Percentiles rank a stretch among this genome's conserved stretches.
phyloP scores from a whole-genome alignment of 2,113 vertebrate genomes.

The Heterotilapia buettikoferi region DNA sequence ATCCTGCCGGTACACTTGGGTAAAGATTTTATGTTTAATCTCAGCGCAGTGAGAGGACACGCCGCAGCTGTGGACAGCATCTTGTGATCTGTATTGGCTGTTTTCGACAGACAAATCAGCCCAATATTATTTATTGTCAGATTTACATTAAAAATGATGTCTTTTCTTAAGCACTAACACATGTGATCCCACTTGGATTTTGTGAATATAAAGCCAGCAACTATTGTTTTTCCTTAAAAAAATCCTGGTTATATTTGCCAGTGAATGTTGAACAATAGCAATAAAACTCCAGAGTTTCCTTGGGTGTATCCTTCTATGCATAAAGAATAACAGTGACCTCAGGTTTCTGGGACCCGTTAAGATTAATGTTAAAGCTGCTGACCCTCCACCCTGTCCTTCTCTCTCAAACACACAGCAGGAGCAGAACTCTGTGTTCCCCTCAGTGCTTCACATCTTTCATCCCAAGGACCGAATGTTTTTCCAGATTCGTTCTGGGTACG shows the following conservation, averaged over 20 bases:
- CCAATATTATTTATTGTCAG: not conserved
- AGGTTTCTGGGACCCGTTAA: conserved; percentile 5
- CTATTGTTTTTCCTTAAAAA: not conserved
- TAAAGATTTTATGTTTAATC: not conserved
- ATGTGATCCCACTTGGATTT: not conserved
- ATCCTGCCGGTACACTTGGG: not conserved
- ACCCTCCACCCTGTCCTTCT: not conserved
- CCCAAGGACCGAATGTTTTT: conserved; percentile 6
- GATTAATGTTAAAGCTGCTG: conserved; percentile 15
- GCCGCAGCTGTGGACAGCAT: not conserved
- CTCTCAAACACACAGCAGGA: not conserved
- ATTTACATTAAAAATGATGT: not conserved
- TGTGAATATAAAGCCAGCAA: not conserved
- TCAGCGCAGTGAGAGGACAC: not conserved
- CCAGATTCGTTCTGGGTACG: not conserved
- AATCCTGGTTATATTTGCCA: not conserved
- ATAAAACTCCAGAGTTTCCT: not conserved
- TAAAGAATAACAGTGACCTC: conserved; percentile 6
- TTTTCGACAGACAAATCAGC: not conserved
- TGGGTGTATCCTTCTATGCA: not conserved
- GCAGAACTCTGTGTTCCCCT: conserved; percentile 37
- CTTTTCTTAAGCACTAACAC: not conserved
- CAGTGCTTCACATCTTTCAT: conserved; percentile 35
- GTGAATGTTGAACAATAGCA: not conserved
- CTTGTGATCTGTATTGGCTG: not conserved